phyloP scores from a whole-genome alignment of 2,113 vertebrate genomes.

The Mobula birostris region DNA sequence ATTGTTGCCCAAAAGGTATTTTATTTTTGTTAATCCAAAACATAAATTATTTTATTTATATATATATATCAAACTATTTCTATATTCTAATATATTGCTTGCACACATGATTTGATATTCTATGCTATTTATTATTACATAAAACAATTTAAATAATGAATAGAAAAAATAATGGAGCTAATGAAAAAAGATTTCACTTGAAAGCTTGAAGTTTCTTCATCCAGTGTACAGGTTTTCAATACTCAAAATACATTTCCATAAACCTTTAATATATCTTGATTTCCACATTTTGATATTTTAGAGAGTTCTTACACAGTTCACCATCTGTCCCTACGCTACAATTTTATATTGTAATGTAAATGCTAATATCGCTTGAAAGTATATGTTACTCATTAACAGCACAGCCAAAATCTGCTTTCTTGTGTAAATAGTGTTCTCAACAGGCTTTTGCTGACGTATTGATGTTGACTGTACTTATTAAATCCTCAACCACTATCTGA shows the following conservation, averaged over 20 bases:
- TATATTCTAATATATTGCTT: neutral
- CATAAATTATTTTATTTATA: neutral
- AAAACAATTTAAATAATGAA: neutral
- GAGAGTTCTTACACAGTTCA: neutral
- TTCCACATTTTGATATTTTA: neutral
- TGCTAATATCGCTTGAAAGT: neutral
- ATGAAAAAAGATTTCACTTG: neutral
- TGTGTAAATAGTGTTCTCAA: neutral
- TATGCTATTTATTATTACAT: neutral
- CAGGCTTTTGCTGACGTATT: neutral
- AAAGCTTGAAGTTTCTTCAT: neutral
- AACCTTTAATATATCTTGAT: too few relatives aligned
- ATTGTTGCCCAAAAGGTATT: neutral
- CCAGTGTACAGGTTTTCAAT: neutral
- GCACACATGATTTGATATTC: neutral
- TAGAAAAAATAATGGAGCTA: neutral
- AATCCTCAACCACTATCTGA: neutral
- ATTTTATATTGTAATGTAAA: neutral
- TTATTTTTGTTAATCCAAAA: neutral
- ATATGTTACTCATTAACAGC: neutral
- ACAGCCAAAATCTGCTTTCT: neutral
- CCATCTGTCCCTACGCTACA: neutral
- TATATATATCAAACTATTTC: neutral
- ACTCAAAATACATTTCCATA: neutral
- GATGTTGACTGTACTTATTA: neutral